Base-by-base conservation (phyloP, 2,888 invertebrate genomes). In the Drosophila hamatofila region DNA sequence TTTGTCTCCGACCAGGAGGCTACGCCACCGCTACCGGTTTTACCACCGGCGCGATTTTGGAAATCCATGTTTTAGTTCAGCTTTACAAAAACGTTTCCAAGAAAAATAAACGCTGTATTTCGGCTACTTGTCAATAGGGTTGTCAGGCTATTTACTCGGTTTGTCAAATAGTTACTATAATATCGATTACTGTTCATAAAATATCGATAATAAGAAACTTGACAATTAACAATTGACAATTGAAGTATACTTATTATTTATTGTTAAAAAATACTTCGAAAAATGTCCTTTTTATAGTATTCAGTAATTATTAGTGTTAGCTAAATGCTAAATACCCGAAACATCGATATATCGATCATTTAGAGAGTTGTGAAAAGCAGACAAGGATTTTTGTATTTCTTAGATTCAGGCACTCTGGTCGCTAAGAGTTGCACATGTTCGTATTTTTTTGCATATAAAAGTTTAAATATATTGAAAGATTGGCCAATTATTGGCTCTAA, bases 1-100 rank as follows among this genome's bases (percentile, higher is more conserved):
- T 99, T 99, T 75, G 98, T 97, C 94, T 99, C 99, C 0, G 99
- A 98, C 96, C 98, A 98, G 91, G 99, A 99, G 87, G 99, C 99
- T 60, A 99, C 98, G 59, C 99, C 99, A 78, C 99, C 99, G 61
- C 98, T 97, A n/a, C 99, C 99, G 11, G 99, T 99, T 94, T 99
- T 99, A 16, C 99, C 99, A 81, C 99, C 99, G 72, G 99, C 97
- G 71, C 99, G 95, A 93, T 99, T 98, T 95, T 99, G 99, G 90
- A 99, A 99, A 94, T 99, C 99, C 99, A 99, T 99, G 61, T 27
- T 61, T 69, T 58, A 61, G 12, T 69, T 41, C 46, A 18, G n/a
- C 27, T 52, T 54, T 8, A 21, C 39, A 48, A 62, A 58, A 66
- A 59, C 25, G 37, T 35, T 70, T 42, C 2, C 7, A 12, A 27